Conservation (phyloP, 2,797 vertebrate species). For the Ispidina lecontei region DNA sequence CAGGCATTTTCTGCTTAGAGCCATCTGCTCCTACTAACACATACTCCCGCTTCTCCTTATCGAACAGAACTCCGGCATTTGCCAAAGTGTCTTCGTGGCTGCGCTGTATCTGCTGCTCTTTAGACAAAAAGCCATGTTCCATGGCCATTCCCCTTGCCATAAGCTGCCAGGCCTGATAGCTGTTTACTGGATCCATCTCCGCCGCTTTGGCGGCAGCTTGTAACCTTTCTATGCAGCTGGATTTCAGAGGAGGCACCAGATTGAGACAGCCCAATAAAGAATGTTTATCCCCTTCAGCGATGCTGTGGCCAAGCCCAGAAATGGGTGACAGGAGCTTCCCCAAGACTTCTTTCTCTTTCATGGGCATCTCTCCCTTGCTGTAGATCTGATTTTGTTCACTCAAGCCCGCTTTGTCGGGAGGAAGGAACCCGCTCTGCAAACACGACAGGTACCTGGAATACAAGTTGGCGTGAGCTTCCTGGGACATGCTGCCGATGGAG, state of each 20-base stretch:
- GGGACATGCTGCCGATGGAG: slow-evolving; percentile 90
- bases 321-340: slow-evolving; percentile 94
- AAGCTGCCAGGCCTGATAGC: slow-evolving; percentile 99
- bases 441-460: slow-evolving; percentile 97
- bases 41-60: slow-evolving; percentile 96
- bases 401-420: slow-evolving; percentile 90
- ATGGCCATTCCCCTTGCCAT: slow-evolving; percentile 97
- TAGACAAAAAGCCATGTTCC: slow-evolving; percentile 96
- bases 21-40: slow-evolving; percentile 89
- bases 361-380: slow-evolving; percentile 90
- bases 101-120: slow-evolving; percentile 89
- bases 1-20: slow-evolving; percentile 94
- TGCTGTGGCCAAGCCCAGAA: slow-evolving; percentile 86
- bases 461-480: slow-evolving; percentile 94
- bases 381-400: slow-evolving; percentile 91
- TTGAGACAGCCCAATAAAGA: slow-evolving; percentile 95
- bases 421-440: slow-evolving; percentile 94
- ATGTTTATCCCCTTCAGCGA: slow-evolving; percentile 94
- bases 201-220: slow-evolving; percentile 97
- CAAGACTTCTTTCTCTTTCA: slow-evolving; percentile 96
- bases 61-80: slow-evolving; percentile 86
- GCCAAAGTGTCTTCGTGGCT: slow-evolving; percentile 91
- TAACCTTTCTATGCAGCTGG: slow-evolving; percentile 96
- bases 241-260: slow-evolving; percentile 96
- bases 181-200: slow-evolving; percentile 98